Conservation (phyloP, 1,140 invertebrate species). For the Brachionus rotundiformis region DNA sequence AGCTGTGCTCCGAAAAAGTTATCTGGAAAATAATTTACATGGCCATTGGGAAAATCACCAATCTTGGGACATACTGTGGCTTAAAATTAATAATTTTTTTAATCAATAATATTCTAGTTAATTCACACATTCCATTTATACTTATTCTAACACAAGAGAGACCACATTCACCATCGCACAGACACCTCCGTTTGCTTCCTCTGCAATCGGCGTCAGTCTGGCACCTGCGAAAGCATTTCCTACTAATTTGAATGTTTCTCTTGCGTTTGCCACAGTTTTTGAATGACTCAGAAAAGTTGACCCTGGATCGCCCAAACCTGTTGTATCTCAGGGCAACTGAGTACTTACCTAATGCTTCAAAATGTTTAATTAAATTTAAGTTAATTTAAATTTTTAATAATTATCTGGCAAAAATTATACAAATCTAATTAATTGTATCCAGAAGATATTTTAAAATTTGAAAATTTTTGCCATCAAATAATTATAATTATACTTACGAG, state of each 20-base stretch:
- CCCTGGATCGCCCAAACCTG: not conserved
- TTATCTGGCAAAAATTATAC: no score
- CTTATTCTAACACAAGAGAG: conserved; percentile 92
- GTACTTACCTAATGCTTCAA: conserved; percentile 28
- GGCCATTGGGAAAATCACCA: conserved; percentile 34
- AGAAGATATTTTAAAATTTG: no score
- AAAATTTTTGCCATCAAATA: no score
- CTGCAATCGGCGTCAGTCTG: conserved; percentile 89
- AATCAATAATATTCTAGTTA: not conserved
- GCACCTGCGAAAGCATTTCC: conserved; percentile 82
- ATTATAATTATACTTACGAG: not conserved
- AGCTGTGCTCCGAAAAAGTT: conserved; percentile 63
- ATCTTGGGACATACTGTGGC: conserved; percentile 45
- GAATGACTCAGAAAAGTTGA: not conserved
- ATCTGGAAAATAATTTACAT: conserved; percentile 54
- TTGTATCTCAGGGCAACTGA: conserved; percentile 6
- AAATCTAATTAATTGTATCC: no score
- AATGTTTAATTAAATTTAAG: not conserved
- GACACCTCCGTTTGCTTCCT: conserved; percentile 90
- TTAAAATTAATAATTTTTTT: not conserved
- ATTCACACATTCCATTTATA: conserved; percentile 56
- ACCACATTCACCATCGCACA: conserved; percentile 92
- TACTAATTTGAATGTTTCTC: conserved; percentile 44
- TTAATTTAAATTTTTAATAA: not conserved
- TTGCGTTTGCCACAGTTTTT: conserved; percentile 39